Evolutionary conservation across 2,888 invertebrate species (phyloP).

Genomic region (Drosophila hamatofila): DNA sequence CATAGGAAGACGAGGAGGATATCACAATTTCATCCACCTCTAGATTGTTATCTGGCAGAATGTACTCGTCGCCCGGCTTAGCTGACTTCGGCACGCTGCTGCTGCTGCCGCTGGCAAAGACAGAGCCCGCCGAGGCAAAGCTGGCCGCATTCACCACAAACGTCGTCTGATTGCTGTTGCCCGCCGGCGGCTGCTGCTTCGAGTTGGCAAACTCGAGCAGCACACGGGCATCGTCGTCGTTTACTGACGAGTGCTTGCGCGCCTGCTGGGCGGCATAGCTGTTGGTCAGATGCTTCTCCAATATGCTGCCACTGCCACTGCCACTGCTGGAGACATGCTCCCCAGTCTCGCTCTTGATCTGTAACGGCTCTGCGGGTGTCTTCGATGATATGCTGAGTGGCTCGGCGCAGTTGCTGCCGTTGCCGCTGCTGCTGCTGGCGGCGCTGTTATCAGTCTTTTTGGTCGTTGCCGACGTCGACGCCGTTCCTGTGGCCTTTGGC

Average conservation of each 20-base stretch:
- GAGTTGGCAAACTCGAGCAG: constrained; percentile 82
- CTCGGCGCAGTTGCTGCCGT: constrained; percentile 42
- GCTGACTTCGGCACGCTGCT: constrained; percentile 20
- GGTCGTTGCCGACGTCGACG: constrained; percentile 37
- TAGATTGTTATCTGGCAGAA: constrained; percentile 67
- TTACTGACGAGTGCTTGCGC: constrained; percentile 57
- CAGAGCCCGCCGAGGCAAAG: constrained; percentile 81
- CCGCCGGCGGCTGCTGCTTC: constrained; percentile 59
- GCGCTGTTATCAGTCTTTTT: constrained; percentile 66
- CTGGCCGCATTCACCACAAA: constrained; percentile 72
- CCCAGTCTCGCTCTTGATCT: constrained; percentile 74
- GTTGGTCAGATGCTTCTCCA: constrained; percentile 79
- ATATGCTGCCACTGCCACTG: constrained; percentile 74
- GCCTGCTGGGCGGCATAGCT: constrained; percentile 39
- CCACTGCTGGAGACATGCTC: constrained; percentile 46
- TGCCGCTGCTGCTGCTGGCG: constrained; percentile 45
- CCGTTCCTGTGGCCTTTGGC: constrained; percentile 75
- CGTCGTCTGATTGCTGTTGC: constrained; percentile 56
- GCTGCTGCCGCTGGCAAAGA: constrained; percentile 68
- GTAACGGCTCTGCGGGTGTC: constrained; percentile 49
- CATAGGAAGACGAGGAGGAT: constrained; percentile 76
- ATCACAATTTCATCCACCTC: constrained; percentile 79
- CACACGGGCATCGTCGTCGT: constrained; percentile 81
- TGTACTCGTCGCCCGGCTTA: constrained; percentile 68
- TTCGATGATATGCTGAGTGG: constrained; percentile 64